These are phyloP conservation scores for Nomada fabriciana DNA, from an alignment of 2,888 invertebrate genomes.

Conservation along the genomic window DNA sequence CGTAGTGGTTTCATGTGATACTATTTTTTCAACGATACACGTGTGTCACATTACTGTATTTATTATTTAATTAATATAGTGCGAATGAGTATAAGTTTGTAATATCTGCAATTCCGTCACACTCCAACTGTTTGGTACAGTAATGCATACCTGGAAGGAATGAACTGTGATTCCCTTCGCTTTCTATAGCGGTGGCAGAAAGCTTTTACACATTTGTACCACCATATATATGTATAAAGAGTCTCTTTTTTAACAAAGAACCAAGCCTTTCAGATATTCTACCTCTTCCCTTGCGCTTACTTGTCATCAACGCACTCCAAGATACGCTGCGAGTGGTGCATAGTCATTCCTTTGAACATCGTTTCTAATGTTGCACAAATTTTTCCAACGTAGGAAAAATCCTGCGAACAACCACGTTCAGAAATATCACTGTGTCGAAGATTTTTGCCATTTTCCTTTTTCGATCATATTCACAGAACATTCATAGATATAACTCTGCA, in stretches of 20 bases:
- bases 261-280: conserved; percentile 15
- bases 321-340: background rate
- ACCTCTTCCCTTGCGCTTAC: background rate
- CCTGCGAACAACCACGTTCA: no score
- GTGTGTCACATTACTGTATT: no score
- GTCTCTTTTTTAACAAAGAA: conserved; percentile 27
- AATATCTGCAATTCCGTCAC: background rate
- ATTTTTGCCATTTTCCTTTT: no score
- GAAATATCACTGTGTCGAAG: background rate
- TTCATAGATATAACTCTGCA: no score
- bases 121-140: conserved; percentile 10
- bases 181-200: conserved; percentile 9
- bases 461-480: no score
- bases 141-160: conserved; percentile 20
- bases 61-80: no score
- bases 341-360: conserved; percentile 4
- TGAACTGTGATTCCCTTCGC: conserved; percentile 30
- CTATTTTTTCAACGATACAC: no score
- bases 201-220: conserved; percentile 42
- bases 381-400: background rate
- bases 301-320: conserved; percentile 7
- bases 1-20: no score
- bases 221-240: background rate
- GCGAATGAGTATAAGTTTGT: background rate
- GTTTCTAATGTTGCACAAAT: conserved; percentile 5